phyloP scores from a whole-genome alignment of 2,113 vertebrate genomes.

The Poeciliopsis retropinna region DNA sequence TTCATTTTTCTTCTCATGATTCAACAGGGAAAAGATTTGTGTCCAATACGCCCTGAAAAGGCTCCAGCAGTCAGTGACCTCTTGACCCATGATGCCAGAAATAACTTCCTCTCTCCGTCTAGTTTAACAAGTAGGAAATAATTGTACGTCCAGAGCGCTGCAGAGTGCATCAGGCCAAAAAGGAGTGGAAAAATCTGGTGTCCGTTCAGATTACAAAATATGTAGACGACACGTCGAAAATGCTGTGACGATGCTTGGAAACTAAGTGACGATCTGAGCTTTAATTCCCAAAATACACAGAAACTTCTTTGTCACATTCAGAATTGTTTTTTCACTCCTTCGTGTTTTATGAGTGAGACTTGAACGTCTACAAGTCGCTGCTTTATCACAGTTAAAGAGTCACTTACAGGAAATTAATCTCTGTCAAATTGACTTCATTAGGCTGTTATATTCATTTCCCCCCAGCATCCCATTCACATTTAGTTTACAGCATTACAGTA shows the following conservation, averaged over 20 bases:
- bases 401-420: slow-evolving; percentile 54
- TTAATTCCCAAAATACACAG: neutral
- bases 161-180: neutral
- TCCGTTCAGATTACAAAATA: neutral
- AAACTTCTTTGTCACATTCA: neutral
- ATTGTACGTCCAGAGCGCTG: slow-evolving; percentile 13
- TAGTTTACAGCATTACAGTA: slow-evolving; percentile 35
- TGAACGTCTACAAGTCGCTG: neutral
- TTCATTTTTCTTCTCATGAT: slow-evolving; percentile 11
- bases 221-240: neutral
- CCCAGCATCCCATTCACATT: slow-evolving; percentile 38
- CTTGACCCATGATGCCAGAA: slow-evolving; percentile 50
- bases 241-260: too few relatives aligned
- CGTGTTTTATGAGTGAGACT: slow-evolving; percentile 16
- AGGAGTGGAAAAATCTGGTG: neutral
- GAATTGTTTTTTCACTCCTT: slow-evolving; percentile 20
- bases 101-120: slow-evolving; percentile 44
- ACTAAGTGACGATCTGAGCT: too few relatives aligned
- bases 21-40: slow-evolving; percentile 15
- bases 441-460: slow-evolving; percentile 45
- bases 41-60: slow-evolving; percentile 15
- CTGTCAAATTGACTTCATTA: slow-evolving; percentile 62
- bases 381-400: slow-evolving; percentile 14
- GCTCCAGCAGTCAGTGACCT: slow-evolving; percentile 36
- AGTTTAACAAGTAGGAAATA: slow-evolving; percentile 56